Evolutionary conservation across 2,888 invertebrate species (phyloP).

Genomic region (Stenchaetothrips biformis): DNA sequence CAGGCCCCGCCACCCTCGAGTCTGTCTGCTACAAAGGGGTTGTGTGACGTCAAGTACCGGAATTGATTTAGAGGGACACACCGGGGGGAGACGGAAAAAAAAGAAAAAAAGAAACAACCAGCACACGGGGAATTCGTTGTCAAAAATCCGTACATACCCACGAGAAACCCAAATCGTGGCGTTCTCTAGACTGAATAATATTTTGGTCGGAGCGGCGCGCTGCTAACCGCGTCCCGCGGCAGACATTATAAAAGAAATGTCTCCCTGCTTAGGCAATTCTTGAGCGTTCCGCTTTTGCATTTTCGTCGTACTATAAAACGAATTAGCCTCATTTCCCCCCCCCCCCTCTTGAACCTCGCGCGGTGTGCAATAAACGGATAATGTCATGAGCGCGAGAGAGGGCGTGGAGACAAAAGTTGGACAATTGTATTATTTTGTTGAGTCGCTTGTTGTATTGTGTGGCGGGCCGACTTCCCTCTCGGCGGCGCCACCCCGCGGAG

Average conservation of each 20-base stretch:
- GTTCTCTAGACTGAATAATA: neutral
- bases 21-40: conserved; percentile 1
- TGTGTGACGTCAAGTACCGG: conserved; percentile 1
- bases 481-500: no score
- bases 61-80: neutral
- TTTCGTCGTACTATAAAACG: neutral
- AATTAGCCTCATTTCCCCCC: neutral
- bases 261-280: neutral
- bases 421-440: conserved; percentile 25
- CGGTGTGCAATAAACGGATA: conserved; percentile 23
- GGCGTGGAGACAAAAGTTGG: conserved; percentile 18
- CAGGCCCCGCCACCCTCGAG: neutral
- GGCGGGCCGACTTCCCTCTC: no score
- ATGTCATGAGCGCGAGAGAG: conserved; percentile 22
- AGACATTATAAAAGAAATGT: no score
- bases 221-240: neutral
- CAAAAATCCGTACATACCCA: neutral
- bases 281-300: neutral
- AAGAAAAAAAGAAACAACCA: neutral
- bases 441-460: conserved; percentile 14
- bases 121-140: neutral
- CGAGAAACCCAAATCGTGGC: no score
- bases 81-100: neutral
- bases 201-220: neutral
- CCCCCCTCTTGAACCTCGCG: neutral